phyloP scores from a whole-genome alignment of 1,140 invertebrate species.

The Tribolium castaneum region DNA sequence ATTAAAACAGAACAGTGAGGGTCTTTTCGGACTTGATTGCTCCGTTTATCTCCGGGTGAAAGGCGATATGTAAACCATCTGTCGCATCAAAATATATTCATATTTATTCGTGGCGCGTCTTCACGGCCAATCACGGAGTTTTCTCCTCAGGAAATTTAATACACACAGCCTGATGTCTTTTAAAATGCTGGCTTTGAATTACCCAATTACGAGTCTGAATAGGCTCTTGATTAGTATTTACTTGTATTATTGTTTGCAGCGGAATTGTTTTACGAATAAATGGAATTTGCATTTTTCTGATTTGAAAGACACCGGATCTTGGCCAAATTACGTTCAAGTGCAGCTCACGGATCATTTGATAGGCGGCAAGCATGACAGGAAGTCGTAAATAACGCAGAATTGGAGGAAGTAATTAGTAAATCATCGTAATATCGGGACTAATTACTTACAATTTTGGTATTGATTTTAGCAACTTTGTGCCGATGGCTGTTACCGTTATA shows the following conservation, averaged over 20 bases:
- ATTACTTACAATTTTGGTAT: conserved; percentile 45
- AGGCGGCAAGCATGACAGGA: conserved; percentile 46
- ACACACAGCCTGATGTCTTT: conserved; percentile 36
- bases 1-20: conserved; percentile 36
- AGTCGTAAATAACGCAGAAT: conserved; percentile 52
- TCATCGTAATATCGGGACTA: conserved; percentile 52
- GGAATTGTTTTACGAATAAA: neutral
- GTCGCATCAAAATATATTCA: conserved; percentile 29
- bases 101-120: conserved; percentile 39
- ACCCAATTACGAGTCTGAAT: conserved; percentile 15
- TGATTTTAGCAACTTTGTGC: conserved; percentile 40
- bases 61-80: conserved; percentile 25
- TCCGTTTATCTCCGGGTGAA: conserved; percentile 35
- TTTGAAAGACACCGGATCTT: conserved; percentile 27
- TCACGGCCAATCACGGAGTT: conserved; percentile 5
- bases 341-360: conserved; percentile 42
- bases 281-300: neutral
- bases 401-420: conserved; percentile 57
- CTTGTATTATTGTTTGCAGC: neutral
- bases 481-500: conserved; percentile 16
- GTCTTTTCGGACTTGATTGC: conserved; percentile 5
- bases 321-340: conserved; percentile 16
- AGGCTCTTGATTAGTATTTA: conserved; percentile 25
- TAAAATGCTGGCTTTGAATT: conserved; percentile 35
- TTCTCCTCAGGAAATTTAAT: conserved; percentile 37